These are phyloP conservation scores for Protosalanx chinensis DNA, from an alignment of 2,797 vertebrate species.

Conservation along the genomic window DNA sequence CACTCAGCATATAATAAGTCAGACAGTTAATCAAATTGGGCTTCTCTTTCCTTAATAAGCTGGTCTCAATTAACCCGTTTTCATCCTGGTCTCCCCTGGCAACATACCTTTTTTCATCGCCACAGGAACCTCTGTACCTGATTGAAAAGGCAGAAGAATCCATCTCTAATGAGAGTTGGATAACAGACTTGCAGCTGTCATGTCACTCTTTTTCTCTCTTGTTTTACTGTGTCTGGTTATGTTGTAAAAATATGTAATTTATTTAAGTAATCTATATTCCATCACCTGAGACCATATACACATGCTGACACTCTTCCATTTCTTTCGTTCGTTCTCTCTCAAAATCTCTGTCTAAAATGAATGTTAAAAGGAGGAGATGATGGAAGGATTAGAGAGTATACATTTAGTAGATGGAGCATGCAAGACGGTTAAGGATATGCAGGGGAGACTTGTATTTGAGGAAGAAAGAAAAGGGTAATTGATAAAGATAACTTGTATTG, in stretches of 20 bases:
- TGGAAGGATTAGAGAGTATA: neutral
- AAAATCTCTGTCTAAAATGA: neutral
- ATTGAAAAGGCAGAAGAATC: conserved; percentile 52
- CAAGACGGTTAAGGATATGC: neutral
- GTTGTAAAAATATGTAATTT: conserved; percentile 15
- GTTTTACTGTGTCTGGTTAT: conserved; percentile 12
- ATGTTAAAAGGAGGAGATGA: neutral
- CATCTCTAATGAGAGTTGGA: conserved; percentile 50
- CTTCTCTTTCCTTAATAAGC: conserved; percentile 50
- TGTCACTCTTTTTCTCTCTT: neutral
- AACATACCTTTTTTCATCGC: conserved; percentile 49
- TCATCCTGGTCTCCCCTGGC: conserved; percentile 37
- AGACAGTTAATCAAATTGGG: conserved; percentile 48
- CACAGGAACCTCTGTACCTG: conserved; percentile 43
- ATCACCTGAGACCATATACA: conserved; percentile 59
- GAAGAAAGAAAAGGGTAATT: neutral
- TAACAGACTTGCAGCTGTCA: neutral
- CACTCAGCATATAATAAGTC: conserved; percentile 57
- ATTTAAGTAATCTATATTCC: conserved; percentile 72
- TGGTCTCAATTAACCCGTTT: conserved; percentile 62
- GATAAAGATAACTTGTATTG: conserved; percentile 1
- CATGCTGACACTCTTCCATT: conserved; percentile 23
- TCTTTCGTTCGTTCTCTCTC: neutral
- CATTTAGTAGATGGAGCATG: neutral
- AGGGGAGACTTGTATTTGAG: neutral